Evolutionary conservation across 1,140 invertebrate genomes (phyloP).

Genomic region (Camponotus vicinus): DNA sequence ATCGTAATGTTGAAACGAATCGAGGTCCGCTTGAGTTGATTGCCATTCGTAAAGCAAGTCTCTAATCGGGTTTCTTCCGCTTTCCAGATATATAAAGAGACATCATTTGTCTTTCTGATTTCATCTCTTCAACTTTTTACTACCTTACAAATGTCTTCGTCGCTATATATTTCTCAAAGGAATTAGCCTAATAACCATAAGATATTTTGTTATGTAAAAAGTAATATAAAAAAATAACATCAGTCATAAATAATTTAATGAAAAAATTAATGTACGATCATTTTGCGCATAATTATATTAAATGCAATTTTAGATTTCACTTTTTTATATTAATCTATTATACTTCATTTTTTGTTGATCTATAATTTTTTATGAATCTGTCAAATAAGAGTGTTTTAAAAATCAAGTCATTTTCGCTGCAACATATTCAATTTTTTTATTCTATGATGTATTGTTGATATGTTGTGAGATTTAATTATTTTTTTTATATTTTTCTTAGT

Average conservation of each 20-base stretch:
- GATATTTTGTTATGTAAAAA: not conserved
- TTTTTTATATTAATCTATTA: not conserved
- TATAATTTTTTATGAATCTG: not conserved
- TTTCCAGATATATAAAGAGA: constrained; percentile 54
- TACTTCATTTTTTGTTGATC: not conserved
- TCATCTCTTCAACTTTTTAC: constrained; percentile 46
- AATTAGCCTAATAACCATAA: not conserved
- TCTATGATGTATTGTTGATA: too few species aligned
- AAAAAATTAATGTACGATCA: not conserved
- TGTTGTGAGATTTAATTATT: not conserved
- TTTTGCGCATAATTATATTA: not conserved
- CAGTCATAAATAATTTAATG: not conserved
- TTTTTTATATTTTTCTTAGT: not conserved
- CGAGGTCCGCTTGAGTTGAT: constrained; percentile 11
- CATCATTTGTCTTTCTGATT: constrained; percentile 29
- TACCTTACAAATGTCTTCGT: constrained; percentile 28
- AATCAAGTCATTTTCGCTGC: too few species aligned
- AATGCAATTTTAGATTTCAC: not conserved
- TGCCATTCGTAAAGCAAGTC: constrained; percentile 39
- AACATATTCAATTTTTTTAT: too few species aligned
- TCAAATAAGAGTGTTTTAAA: too few species aligned
- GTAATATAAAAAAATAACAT: not conserved
- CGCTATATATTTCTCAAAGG: not conserved
- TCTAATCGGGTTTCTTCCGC: constrained; percentile 50
- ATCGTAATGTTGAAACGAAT: constrained; percentile 22